These are phyloP conservation scores for Dicrostonyx torquatus DNA, from an alignment of 2,797 vertebrate species.

Conservation along the genomic window DNA sequence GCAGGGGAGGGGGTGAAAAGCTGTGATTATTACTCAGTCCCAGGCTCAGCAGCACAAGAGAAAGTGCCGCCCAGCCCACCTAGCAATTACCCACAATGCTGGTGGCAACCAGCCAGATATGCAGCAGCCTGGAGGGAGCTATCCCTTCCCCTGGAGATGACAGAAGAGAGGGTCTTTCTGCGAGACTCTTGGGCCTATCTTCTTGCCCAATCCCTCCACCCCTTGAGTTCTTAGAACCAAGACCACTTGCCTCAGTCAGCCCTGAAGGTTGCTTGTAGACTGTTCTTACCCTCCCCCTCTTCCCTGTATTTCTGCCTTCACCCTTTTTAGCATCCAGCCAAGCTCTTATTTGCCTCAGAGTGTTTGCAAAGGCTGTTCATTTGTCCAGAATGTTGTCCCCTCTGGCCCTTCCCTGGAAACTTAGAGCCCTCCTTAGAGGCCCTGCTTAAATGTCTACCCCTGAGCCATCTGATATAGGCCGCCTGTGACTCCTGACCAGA, in stretches of 20 bases:
- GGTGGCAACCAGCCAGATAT: background rate
- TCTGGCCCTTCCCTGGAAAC: background rate
- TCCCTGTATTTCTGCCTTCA: background rate
- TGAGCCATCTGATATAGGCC: background rate
- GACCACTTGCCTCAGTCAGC: background rate
- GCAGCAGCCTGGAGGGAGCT: background rate
- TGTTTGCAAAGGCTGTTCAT: background rate
- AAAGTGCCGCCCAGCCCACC: background rate
- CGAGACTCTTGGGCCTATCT: background rate
- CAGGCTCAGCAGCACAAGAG: constrained; percentile 51
- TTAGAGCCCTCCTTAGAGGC: background rate
- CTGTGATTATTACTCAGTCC: background rate
- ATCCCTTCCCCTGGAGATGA: background rate
- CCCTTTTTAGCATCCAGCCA: background rate
- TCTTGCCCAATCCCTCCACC: background rate
- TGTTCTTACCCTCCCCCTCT: fast-evolving
- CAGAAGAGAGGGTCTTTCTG: background rate
- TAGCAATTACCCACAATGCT: background rate
- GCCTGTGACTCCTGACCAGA: background rate
- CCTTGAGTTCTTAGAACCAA: background rate
- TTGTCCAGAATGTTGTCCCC: background rate
- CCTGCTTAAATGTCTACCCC: background rate
- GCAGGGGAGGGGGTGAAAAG: background rate
- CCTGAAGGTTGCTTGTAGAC: fast-evolving
- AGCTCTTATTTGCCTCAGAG: background rate